These are phyloP conservation scores for Watsonalla cultraria DNA, from an alignment of 2,888 invertebrate species.

Conservation along the genomic window DNA sequence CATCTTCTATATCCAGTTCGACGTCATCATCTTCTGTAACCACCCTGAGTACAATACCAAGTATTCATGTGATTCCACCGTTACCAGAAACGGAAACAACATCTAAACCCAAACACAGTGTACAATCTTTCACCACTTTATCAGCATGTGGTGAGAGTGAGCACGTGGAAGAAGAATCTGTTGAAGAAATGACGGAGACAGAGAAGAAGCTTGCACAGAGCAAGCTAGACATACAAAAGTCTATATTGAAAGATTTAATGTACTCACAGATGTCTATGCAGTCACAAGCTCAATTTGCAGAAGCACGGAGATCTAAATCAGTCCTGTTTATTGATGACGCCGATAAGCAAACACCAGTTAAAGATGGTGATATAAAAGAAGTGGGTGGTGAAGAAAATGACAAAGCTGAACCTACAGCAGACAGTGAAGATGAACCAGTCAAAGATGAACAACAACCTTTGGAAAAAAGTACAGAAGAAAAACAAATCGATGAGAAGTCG, in stretches of 20 bases:
- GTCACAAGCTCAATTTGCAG: constrained; percentile 18
- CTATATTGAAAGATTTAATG: constrained; percentile 61
- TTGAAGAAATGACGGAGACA: constrained; percentile 34
- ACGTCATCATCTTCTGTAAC: constrained; percentile 32
- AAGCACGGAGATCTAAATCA: neutral
- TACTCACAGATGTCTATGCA: constrained; percentile 42
- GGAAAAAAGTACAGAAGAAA: too few relatives aligned
- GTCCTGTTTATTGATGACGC: neutral
- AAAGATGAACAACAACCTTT: too few relatives aligned
- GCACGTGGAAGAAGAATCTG: constrained; percentile 28
- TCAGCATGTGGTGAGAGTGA: constrained; percentile 37
- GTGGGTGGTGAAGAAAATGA: neutral
- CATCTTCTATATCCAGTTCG: constrained; percentile 16
- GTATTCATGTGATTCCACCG: constrained; percentile 46
- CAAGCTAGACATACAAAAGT: constrained; percentile 58
- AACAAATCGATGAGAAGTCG: too few relatives aligned
- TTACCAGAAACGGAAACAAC: constrained; percentile 26
- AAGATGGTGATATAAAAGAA: neutral
- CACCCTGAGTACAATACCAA: constrained; percentile 60
- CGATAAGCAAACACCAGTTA: neutral
- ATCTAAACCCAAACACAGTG: constrained; percentile 40
- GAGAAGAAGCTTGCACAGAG: constrained; percentile 48
- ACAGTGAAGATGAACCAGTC: too few relatives aligned
- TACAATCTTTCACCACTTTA: constrained; percentile 56
- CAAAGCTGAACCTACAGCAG: too few relatives aligned